Evolutionary conservation across 92 coral and sea anemone genomes (phyloP), one percentile per base, ranked within the genome.

Genomic region (Galaxea fascicularis): DNA sequence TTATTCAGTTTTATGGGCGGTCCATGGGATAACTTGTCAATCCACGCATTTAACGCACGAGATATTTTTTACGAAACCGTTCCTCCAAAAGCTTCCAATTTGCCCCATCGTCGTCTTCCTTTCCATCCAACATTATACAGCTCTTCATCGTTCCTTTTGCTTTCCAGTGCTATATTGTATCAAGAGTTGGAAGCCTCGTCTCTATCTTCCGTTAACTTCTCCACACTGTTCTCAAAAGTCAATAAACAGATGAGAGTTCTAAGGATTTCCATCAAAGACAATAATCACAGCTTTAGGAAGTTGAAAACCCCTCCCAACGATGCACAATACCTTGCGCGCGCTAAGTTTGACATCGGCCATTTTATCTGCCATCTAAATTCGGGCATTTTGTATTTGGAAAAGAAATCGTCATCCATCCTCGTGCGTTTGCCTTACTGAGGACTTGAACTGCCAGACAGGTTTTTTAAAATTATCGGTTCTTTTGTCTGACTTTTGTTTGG

Each of bases 11-110:
- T 30, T 26, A 76, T 83, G 9, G 62, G 72, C 29, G 87, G 82
- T 6, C 80, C 86, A 10, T 15, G 9, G 3, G 79, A 18, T 20
- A 89, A 70, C 44, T 83, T 76, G 30, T 71, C 39, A 17, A 82
- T 82, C 93, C 90, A 90, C 7, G 93, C 93, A 49, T 90, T 83
- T 0, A 90, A 51, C 62, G n/a, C n/a, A 90, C 78, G 51, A 86
- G 58, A 31, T 71, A 90, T 27, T 46, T 53, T 45, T 90, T 90
- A 14, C 93, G 88, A n/a, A 79, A 85, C 0, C 88, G 69, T 41
- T 79, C 68, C 60, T 90, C 73, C 53, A 90, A 65, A 46, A 90
- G 77, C 62, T 51, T 72, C 82, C 71, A n/a, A n/a, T n/a, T 76
- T n/a, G 93, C 90, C 64, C 70, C 70, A 31, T n/a, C 10, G 72